Base-by-base conservation (phyloP, 2,113 vertebrate species). In the Lanius collurio region DNA sequence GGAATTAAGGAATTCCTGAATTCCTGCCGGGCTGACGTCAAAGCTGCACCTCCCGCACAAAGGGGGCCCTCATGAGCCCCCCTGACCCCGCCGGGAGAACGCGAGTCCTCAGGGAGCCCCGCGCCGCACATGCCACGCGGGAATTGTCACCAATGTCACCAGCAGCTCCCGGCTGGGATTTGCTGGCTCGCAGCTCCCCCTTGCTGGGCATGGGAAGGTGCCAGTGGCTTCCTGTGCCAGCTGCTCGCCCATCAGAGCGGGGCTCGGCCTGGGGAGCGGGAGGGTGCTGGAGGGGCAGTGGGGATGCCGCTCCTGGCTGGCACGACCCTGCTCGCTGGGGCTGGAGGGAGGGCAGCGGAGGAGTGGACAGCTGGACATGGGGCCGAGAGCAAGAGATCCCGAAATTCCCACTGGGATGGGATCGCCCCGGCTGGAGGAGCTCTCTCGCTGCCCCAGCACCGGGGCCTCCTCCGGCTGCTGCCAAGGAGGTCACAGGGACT, bases 1-100 rank as follows among this genome's bases (percentile, higher is more conserved):
- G 94, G 96, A 95, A 96, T 97, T 95, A 95, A 97, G 97, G 95
- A 97, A 97, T 97, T 97, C 97, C 94, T 96, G 95, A 97, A 97
- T 97, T 97, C 97, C 94, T 96, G 90, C 55, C 77, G 10, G 70
- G 70, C 74, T 97, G 97, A 97, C 96, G 97, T 97, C 94, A 97
- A 96, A 97, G 86, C 97, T 89, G 83, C 93, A 47, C 96, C 93
- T 96, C 94, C 55, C 30, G 42, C 92, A 96, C 96, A 96, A 96
- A 95, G 83, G 90, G 92, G 89, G 70, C 93, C 10, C 53, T 95
- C 89, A 75, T 89, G 74, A 89, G 30, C 65, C 79, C 37, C 46
- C 44, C 56, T 19, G 15, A 13, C 28, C 92, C 68, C 3, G 17
- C 73, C 23, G 59, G 62, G 44, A 47, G 84, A 73, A 79, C 18